These are phyloP conservation scores for Eledone cirrhosa DNA, from an alignment of 2,888 invertebrate genomes.

Conservation along the genomic window DNA sequence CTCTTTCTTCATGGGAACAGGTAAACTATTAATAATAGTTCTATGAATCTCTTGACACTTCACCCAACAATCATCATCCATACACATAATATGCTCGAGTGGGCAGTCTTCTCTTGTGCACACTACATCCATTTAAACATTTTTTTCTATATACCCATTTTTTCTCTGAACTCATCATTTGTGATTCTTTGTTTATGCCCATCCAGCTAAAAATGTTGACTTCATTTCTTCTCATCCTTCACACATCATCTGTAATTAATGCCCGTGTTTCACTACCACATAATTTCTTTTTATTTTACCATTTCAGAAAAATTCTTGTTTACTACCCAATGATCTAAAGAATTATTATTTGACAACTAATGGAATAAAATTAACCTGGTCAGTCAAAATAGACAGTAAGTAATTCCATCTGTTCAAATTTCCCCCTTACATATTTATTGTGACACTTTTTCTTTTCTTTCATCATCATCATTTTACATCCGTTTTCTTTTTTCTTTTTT, in stretches of 20 bases:
- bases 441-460: background rate
- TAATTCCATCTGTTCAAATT: conserved; percentile 18
- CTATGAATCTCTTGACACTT: no score
- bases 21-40: no score
- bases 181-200: no score
- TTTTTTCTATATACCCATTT: no score
- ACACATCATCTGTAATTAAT: no score
- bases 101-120: no score
- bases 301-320: conserved; percentile 58
- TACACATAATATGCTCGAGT: background rate
- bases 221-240: no score
- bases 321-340: conserved; percentile 63
- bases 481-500: background rate
- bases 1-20: conserved; percentile 58
- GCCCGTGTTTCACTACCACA: no score
- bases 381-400: conserved; percentile 63
- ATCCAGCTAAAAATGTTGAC: no score
- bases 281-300: conserved; percentile 26
- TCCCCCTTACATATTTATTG: background rate
- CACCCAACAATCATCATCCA: no score
- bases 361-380: conserved; percentile 64
- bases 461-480: background rate
- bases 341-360: conserved; percentile 62
- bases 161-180: no score
- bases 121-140: no score